Percentiles rank a stretch among this genome's conserved stretches.
phyloP scores from a whole-genome alignment of 2,797 vertebrate species.

The Pseudochaenichthys georgianus region DNA sequence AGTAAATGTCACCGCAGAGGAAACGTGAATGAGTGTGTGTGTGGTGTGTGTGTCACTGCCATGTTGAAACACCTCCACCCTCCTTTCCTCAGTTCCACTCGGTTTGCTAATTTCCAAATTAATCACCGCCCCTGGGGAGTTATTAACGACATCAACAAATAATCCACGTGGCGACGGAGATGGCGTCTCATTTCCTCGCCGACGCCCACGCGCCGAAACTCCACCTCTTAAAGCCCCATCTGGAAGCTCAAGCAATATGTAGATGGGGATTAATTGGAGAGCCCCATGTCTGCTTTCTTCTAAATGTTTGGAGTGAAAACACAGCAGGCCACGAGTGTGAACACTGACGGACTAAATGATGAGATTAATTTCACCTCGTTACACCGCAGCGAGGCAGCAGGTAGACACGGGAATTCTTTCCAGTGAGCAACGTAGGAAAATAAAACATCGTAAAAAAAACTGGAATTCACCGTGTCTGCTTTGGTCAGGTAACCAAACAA shows the following conservation, averaged over 20 bases:
- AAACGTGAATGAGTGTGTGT: constrained; percentile 30
- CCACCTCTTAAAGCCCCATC: constrained; percentile 54
- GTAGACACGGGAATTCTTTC: constrained; percentile 91
- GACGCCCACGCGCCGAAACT: constrained; percentile 52
- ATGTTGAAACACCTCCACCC: constrained; percentile 33
- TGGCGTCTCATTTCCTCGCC: constrained; percentile 77
- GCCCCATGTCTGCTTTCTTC: constrained; percentile 78
- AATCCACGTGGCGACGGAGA: constrained; percentile 80
- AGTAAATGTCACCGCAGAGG: constrained; percentile 53
- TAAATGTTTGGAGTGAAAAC: constrained; percentile 92
- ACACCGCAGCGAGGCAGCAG: constrained; percentile 81
- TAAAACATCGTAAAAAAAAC: constrained; percentile 34
- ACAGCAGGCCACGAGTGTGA: constrained; percentile 70
- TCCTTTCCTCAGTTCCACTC: constrained; percentile 60
- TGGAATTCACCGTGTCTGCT: constrained; percentile 42
- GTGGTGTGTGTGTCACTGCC: constrained; percentile 26
- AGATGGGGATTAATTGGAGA: constrained; percentile 91
- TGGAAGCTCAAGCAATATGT: constrained; percentile 89
- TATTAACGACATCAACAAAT: constrained; percentile 90
- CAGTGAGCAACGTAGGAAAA: constrained; percentile 80
- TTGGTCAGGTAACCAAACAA: constrained; percentile 21
- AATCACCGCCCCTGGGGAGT: constrained; percentile 79
- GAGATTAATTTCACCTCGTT: constrained; percentile 94
- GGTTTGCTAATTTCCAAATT: constrained; percentile 81
- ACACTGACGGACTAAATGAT: constrained; percentile 51